Percentiles rank a stretch among this genome's conserved stretches.
Conservation (phyloP, 2,797 vertebrate genomes). For the Protosalanx chinensis region DNA sequence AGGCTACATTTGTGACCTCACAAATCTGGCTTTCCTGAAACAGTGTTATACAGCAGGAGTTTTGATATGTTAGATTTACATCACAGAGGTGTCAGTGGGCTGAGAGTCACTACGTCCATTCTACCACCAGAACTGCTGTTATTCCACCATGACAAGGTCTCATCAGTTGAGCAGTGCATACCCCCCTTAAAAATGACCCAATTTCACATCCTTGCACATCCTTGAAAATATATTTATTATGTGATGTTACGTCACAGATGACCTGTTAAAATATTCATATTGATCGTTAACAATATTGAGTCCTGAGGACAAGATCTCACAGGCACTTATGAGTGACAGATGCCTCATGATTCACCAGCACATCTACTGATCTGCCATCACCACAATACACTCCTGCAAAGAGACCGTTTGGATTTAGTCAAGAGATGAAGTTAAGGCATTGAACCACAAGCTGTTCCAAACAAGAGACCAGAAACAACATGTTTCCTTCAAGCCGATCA, state of each 20-base stretch:
- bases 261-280: constrained; percentile 30
- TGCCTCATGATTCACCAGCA: constrained; percentile 17
- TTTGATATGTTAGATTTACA: too few species aligned
- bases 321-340: constrained; percentile 66
- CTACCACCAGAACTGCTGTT: too few species aligned
- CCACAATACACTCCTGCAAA: constrained; percentile 38
- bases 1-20: too few species aligned
- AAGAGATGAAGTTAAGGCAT: constrained; percentile 60
- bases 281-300: constrained; percentile 31
- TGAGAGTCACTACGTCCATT: too few species aligned
- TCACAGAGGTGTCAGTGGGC: background rate
- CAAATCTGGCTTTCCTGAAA: too few species aligned
- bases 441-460: constrained; percentile 24
- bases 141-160: too few species aligned
- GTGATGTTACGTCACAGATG: constrained; percentile 35
- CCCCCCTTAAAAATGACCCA: too few species aligned
- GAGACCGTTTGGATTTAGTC: constrained; percentile 10
- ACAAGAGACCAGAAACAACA: background rate
- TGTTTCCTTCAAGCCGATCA: background rate
- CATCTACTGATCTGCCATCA: constrained; percentile 43
- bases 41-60: too few species aligned
- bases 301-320: constrained; percentile 56
- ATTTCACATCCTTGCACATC: too few species aligned
- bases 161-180: too few species aligned
- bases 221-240: constrained; percentile 47